A percentile compares a stretch with the other conserved stretches of the same genome.
Conservation (phyloP, 64 coral and sea anemone genomes). For the Montipora foliosa region DNA sequence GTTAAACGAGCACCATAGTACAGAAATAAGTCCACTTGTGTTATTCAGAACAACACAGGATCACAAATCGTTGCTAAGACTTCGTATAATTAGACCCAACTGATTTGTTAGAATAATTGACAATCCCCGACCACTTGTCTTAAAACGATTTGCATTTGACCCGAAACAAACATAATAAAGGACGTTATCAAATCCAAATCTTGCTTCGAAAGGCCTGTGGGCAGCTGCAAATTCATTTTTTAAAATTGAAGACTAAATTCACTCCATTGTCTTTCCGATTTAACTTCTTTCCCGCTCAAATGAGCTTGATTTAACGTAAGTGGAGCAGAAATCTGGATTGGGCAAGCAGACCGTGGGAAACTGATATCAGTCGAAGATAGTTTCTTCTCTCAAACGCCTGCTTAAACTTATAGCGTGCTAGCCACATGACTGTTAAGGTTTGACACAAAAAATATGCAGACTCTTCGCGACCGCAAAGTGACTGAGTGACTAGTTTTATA, state of each 20-base stretch:
- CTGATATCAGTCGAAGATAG: neutral
- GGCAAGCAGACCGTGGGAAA: neutral
- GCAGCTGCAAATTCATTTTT: conserved; percentile 62
- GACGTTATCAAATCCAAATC: conserved; percentile 54
- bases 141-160: conserved; percentile 62
- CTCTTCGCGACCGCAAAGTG: neutral
- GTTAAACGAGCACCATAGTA: neutral
- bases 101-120: conserved; percentile 30
- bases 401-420: neutral
- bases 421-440: neutral
- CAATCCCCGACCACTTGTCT: conserved; percentile 39
- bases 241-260: conserved; percentile 6
- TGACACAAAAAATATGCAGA: neutral
- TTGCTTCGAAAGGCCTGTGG: conserved; percentile 56
- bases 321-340: neutral
- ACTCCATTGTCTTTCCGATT: neutral
- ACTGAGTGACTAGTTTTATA: neutral
- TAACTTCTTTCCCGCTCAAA: neutral
- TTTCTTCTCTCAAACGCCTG: neutral
- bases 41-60: neutral
- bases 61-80: neutral
- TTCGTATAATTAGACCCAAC: conserved; percentile 4
- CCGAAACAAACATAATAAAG: conserved; percentile 64
- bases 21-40: neutral
- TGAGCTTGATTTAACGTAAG: neutral